phyloP scores from a whole-genome alignment of 1,140 invertebrate species.

The Cryptotermes secundus region DNA sequence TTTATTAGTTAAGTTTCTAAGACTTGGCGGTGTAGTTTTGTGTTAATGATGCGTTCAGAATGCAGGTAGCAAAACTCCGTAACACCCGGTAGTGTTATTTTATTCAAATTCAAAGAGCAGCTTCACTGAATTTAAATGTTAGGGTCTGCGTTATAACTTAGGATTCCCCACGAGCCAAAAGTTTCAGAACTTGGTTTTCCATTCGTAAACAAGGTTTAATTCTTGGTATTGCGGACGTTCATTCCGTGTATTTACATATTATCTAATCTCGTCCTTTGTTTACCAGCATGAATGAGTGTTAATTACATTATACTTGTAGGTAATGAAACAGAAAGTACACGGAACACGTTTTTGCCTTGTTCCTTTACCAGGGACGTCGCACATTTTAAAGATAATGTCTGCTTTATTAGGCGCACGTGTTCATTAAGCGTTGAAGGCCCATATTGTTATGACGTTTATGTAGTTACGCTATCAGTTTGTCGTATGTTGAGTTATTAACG shows the following conservation, averaged over 20 bases:
- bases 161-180: not conserved
- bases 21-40: too few relatives aligned
- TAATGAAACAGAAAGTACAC: not conserved
- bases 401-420: too few relatives aligned
- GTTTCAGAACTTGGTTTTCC: not conserved
- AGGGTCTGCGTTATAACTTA: too few relatives aligned
- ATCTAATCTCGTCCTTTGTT: not conserved
- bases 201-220: not conserved
- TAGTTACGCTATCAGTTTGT: too few relatives aligned
- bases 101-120: not conserved
- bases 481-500: too few relatives aligned
- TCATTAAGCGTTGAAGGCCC: too few relatives aligned
- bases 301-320: not conserved
- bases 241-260: not conserved
- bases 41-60: too few relatives aligned
- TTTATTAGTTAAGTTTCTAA: too few relatives aligned
- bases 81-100: not conserved
- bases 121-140: not conserved
- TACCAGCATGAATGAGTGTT: not conserved
- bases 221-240: not conserved
- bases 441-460: too few relatives aligned
- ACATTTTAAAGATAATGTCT: too few relatives aligned
- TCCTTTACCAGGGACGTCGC: too few relatives aligned
- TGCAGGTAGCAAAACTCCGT: too few relatives aligned
- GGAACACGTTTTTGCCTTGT: not conserved